phyloP scores from a whole-genome alignment of 2,888 invertebrate genomes.

The Sipha maydis region DNA sequence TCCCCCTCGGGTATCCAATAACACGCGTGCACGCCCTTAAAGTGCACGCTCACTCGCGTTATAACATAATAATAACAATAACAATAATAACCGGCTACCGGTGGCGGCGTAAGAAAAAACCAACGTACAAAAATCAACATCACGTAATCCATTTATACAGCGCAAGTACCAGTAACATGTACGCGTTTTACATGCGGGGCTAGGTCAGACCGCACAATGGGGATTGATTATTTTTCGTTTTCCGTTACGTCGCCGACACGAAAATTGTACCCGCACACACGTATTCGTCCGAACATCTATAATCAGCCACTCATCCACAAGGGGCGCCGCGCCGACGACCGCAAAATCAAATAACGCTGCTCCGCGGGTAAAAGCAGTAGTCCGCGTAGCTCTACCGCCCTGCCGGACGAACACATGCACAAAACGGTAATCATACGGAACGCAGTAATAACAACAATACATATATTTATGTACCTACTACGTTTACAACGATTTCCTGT shows the following conservation, averaged over 20 bases:
- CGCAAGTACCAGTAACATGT: not conserved
- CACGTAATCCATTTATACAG: conserved; percentile 43
- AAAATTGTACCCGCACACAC: conserved; percentile 1
- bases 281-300: conserved; percentile 37
- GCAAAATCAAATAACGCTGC: conserved; percentile 58
- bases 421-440: not conserved
- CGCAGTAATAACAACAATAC: not conserved
- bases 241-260: conserved; percentile 30
- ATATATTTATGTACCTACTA: not conserved
- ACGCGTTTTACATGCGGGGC: not conserved
- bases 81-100: conserved; percentile 40
- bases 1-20: conserved; percentile 49
- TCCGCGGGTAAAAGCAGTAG: conserved; percentile 51
- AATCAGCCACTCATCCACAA: conserved; percentile 26
- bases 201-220: conserved; percentile 34
- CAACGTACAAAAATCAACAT: conserved; percentile 37
- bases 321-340: conserved; percentile 45
- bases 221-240: conserved; percentile 51
- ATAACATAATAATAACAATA: not conserved
- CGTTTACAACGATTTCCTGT: conserved; percentile 24
- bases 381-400: not conserved
- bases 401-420: not conserved
- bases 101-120: conserved; percentile 29
- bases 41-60: not conserved
- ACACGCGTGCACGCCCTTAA: conserved; percentile 51